Percentiles rank a stretch among this genome's conserved stretches.
Evolutionary conservation across 2,888 invertebrate genomes (phyloP).

Genomic region (Esperia sulphurella): DNA sequence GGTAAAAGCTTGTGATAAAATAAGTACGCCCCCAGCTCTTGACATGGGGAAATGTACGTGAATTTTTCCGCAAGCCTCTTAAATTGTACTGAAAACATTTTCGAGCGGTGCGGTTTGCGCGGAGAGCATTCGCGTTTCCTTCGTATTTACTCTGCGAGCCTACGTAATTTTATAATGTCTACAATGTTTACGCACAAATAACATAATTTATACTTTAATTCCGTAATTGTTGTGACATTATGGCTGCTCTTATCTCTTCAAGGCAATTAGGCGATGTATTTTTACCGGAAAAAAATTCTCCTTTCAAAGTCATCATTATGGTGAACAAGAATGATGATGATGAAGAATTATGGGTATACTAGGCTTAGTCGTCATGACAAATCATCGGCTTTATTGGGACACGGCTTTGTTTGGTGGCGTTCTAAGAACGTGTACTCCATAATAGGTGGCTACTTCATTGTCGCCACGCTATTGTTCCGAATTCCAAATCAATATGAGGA

Average conservation of each 20-base stretch:
- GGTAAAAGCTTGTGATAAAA: slow-evolving; percentile 22
- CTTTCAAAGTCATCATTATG: no score
- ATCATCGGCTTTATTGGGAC: slow-evolving; percentile 21
- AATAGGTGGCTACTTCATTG: slow-evolving; percentile 28
- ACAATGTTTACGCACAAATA: slow-evolving; percentile 9
- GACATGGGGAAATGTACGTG: slow-evolving; percentile 46
- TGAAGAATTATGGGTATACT: no score
- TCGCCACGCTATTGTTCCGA: slow-evolving; percentile 23
- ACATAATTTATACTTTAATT: slow-evolving; percentile 7
- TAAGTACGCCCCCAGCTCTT: slow-evolving; percentile 29
- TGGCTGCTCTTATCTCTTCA: neutral
- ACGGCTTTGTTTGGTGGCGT: slow-evolving; percentile 22
- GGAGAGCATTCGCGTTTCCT: slow-evolving; percentile 47
- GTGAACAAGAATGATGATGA: no score
- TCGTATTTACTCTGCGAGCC: slow-evolving; percentile 38
- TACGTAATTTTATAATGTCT: slow-evolving; percentile 34
- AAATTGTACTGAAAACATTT: slow-evolving; percentile 59
- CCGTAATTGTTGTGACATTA: neutral
- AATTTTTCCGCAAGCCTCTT: slow-evolving; percentile 47
- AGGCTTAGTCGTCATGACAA: neutral
- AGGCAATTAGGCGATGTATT: neutral
- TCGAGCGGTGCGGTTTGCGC: slow-evolving; percentile 51
- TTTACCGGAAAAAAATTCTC: no score
- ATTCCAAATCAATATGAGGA: slow-evolving; percentile 4
- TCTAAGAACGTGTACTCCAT: slow-evolving; percentile 20